phyloP scores from a whole-genome alignment of 1,140 invertebrate genomes.

The Drosophila murphyi region DNA sequence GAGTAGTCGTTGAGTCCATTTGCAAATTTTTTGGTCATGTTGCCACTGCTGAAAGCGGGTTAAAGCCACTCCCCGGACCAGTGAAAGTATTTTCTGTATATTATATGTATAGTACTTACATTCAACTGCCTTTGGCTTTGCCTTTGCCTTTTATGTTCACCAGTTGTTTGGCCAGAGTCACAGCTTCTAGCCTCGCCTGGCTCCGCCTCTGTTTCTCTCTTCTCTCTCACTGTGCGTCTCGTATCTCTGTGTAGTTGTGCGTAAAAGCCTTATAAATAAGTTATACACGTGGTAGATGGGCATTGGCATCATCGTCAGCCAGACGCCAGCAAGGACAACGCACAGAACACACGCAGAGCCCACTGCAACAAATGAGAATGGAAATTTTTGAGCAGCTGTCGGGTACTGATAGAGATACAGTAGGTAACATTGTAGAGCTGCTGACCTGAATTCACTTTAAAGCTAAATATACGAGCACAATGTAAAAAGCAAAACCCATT shows the following conservation, averaged over 20 bases:
- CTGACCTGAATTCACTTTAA: constrained; percentile 16
- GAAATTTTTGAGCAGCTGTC: neutral
- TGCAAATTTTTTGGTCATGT: constrained; percentile 67
- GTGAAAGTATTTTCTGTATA: constrained; percentile 46
- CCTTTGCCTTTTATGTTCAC: constrained; percentile 45
- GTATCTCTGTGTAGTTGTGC: constrained; percentile 69
- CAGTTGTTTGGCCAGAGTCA: constrained; percentile 31
- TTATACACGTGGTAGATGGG: constrained; percentile 64
- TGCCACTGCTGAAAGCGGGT: constrained; percentile 68
- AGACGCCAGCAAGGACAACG: constrained; percentile 43
- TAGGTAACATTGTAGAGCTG: constrained; percentile 1
- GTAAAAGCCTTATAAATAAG: constrained; percentile 83
- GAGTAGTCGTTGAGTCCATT: constrained; percentile 70
- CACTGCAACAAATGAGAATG: constrained; percentile 9
- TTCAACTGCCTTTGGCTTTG: constrained; percentile 35
- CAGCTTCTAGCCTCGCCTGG: neutral
- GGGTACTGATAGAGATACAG: neutral
- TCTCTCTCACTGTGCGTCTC: neutral
- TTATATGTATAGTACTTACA: constrained; percentile 40
- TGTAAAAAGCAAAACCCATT: constrained; percentile 6
- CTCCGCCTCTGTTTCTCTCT: neutral
- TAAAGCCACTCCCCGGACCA: constrained; percentile 53
- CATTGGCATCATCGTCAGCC: constrained; percentile 34
- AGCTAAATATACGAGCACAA: constrained; percentile 12
- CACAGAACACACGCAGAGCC: neutral